Base-by-base conservation (phyloP, 1,140 invertebrate species). In the Apis laboriosa region DNA sequence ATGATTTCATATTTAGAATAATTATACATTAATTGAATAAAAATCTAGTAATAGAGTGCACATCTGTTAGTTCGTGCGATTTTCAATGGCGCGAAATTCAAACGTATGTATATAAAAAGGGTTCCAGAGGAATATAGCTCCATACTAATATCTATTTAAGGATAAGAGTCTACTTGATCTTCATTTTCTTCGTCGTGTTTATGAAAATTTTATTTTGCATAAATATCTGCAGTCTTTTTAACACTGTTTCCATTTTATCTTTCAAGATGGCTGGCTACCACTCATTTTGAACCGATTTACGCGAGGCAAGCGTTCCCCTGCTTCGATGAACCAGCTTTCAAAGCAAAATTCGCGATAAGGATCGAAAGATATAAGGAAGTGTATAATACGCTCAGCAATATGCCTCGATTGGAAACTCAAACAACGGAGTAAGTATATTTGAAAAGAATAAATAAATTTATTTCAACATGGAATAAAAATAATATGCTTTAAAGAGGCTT, bases 261-360 rank as follows among this genome's bases (percentile, higher is more conserved):
- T 93, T 63, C 63, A 76, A 96, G 96, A 90, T 96, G 95, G 95
- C 91, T 97, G 84, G 96, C 94, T 1, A 95, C 96, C 2, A 98
- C 97, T 1, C 97, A 98, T 88, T 98, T 99, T 90, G 96, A 98
- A 88, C 97, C 97, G 1, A 95, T 96, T 13, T 95, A 97, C 87
- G 98, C 98, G 1, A 95, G 98, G 55, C 94, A 96, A 86, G 97
- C 97, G 0, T 99, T 98, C 90, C 98, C 98, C 5, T 98, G 97
- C 90, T 98, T 98, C 91, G 98, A 99, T 89, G 98, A 99, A 88
- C 98, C 98, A 1, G 93, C 95, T 15, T 97, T 98, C 82, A 98
- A 98, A 93, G 96, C 98, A 1, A 95, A 92, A 0, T 99, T 98
- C 75, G 92, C 94, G 51, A 94, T 97, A 3, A 96, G 95, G 2